Base-by-base conservation (phyloP, 2,113 vertebrate genomes). In the Erinaceus europaeus region DNA sequence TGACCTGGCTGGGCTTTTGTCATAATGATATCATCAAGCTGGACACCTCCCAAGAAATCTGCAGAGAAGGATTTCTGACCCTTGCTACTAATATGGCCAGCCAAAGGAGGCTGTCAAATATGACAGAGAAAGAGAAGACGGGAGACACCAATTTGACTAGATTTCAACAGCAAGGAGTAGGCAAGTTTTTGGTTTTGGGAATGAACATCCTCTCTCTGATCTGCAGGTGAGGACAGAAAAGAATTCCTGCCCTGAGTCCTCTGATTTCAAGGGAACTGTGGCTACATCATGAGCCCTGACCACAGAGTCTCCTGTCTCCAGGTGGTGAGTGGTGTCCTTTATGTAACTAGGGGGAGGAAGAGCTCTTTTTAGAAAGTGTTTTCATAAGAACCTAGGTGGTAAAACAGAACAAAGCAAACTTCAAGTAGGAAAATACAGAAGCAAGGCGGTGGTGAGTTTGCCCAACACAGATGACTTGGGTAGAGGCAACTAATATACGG, bases 21-120 rank as follows among this genome's bases (percentile, higher is more conserved):
- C 69, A 80, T 29, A 65, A 74, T 77, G 86, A 88, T 27, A 77
- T 83, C 88, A 77, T 68, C 27, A 74, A 53, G 21, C 20, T 84
- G 52, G 90, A 74, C 3, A 64, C 48, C 15, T 77, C 64, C 86
- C 90, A 90, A 65, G 59, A 83, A 52, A 52, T 48, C 69, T 80
- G 25, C 4, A 65, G 17, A 61, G 48, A 46, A 55, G 50, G 86
- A 71, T 36, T 88, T 74, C 27, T 89, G 74, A 71, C 36, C 77
- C 46, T 34, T 42, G 40, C 40, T 44, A 80, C 6, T 46, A 46
- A 21, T 23, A 44, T 0, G n/a, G 46, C 21, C 44, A 78, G 74
- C 34, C 50, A 42, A 17, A 89, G 32, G 71, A 36, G 29, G 55
- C 29, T n/a, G n/a, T 84, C 72, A 57, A 36, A 79, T 76, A 21